Conservation (phyloP, 2,797 vertebrate genomes). For the Echeneis naucrates region DNA sequence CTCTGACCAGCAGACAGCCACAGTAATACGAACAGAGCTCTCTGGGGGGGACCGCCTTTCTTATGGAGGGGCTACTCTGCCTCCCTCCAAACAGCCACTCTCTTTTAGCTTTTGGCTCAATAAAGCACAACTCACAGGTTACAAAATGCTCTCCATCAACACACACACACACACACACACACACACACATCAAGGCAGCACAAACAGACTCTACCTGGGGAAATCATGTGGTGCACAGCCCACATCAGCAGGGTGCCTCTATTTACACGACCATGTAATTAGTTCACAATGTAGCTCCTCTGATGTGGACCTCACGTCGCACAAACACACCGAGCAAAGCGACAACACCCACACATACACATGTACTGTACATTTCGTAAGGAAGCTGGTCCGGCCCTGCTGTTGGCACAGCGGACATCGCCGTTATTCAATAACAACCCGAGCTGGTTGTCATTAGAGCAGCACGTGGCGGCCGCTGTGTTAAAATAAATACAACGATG, state of each 20-base stretch:
- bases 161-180: slow-evolving; percentile 20
- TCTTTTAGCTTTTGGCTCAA: slow-evolving; percentile 69
- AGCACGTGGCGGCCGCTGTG: slow-evolving; percentile 27
- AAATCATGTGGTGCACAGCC: slow-evolving; percentile 80
- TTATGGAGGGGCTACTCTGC: slow-evolving; percentile 61
- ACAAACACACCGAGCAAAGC: slow-evolving; percentile 53
- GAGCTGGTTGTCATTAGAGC: slow-evolving; percentile 37
- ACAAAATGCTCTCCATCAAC: slow-evolving; percentile 44
- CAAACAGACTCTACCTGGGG: slow-evolving; percentile 80
- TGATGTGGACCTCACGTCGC: slow-evolving; percentile 66
- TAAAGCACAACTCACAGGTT: slow-evolving; percentile 62
- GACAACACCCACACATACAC: neutral
- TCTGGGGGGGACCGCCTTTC: slow-evolving; percentile 69
- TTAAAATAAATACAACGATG: slow-evolving; percentile 51
- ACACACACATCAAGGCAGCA: slow-evolving; percentile 36
- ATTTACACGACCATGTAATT: slow-evolving; percentile 81
- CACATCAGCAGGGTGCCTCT: slow-evolving; percentile 77
- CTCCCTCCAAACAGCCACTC: slow-evolving; percentile 55
- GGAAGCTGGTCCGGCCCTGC: slow-evolving; percentile 20
- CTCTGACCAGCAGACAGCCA: slow-evolving; percentile 66
- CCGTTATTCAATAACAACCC: slow-evolving; percentile 44
- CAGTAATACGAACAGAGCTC: slow-evolving; percentile 66
- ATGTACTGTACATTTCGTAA: neutral
- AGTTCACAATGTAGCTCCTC: slow-evolving; percentile 76
- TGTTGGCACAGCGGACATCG: neutral